Conservation (phyloP, 1,140 invertebrate genomes). For the Drosophila aff. region DNA sequence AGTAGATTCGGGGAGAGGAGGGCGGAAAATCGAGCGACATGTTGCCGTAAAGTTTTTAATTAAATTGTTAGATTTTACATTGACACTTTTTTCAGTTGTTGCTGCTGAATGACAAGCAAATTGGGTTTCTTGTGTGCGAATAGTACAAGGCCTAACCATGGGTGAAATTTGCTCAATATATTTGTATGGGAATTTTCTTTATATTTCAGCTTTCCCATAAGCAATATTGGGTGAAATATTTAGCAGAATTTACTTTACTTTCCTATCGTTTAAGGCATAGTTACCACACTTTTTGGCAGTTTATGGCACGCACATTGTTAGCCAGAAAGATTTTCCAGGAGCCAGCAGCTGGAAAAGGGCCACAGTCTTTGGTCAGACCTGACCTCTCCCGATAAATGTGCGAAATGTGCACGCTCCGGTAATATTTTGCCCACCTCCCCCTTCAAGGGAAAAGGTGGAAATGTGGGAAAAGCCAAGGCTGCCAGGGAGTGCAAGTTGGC, state of each 20-base stretch:
- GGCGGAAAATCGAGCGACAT: conserved; percentile 51
- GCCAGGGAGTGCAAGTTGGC: conserved; percentile 31
- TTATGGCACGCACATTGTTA: conserved; percentile 30
- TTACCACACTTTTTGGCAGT: conserved; percentile 9
- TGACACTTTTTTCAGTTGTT: conserved; percentile 47
- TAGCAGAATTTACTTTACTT: neutral
- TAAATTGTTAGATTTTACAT: conserved; percentile 80
- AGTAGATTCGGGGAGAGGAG: neutral
- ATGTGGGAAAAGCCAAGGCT: neutral
- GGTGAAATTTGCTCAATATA: conserved; percentile 12
- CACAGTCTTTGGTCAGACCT: conserved; percentile 32
- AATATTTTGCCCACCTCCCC: conserved; percentile 37
- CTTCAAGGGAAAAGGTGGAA: conserved; percentile 3
- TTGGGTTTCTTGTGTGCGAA: conserved; percentile 36
- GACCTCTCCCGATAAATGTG: conserved; percentile 52
- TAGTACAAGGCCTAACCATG: conserved; percentile 1
- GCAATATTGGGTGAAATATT: conserved; percentile 15
- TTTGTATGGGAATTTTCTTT: neutral
- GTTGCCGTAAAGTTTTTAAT: conserved; percentile 83
- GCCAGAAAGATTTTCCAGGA: conserved; percentile 19
- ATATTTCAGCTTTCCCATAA: neutral
- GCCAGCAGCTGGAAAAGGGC: neutral
- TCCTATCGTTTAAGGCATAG: neutral
- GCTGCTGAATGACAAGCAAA: conserved; percentile 44
- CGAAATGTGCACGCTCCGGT: conserved; percentile 49